Evolutionary conservation across 2,888 invertebrate species (phyloP).

Genomic region (Microctonus brassicae): DNA sequence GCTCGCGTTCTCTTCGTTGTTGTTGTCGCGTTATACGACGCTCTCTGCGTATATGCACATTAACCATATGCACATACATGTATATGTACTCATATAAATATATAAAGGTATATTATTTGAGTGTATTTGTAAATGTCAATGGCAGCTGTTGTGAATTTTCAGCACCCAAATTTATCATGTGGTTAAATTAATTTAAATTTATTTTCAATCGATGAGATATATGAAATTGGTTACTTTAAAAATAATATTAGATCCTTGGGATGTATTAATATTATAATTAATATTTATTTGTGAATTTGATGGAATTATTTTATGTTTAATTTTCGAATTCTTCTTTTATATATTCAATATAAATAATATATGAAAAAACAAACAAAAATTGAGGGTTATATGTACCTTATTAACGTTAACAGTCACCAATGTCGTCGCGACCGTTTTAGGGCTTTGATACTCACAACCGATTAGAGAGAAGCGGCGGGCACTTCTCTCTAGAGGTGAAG

Average conservation of each 20-base stretch:
- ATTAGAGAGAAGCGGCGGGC: constrained; percentile 48
- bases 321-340: too few species aligned
- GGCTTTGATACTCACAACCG: constrained; percentile 49
- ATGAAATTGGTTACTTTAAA: too few species aligned
- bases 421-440: constrained; percentile 50
- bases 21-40: constrained; percentile 16
- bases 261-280: too few species aligned
- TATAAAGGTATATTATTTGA: constrained; percentile 1
- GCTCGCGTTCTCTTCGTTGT: constrained; percentile 14
- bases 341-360: too few species aligned
- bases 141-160: constrained; percentile 15
- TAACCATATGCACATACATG: neutral
- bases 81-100: constrained; percentile 10
- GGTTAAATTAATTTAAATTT: constrained; percentile 1
- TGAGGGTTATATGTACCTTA: constrained; percentile 37
- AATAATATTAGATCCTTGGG: too few species aligned
- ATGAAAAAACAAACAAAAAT: too few species aligned
- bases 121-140: constrained; percentile 17
- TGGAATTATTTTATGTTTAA: too few species aligned
- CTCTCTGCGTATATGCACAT: neutral
- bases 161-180: neutral
- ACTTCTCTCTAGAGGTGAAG: too few species aligned
- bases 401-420: constrained; percentile 46
- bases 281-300: too few species aligned
- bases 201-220: neutral